phyloP scores from a whole-genome alignment of 2,113 vertebrate species.

The Acanthisitta chloris region DNA sequence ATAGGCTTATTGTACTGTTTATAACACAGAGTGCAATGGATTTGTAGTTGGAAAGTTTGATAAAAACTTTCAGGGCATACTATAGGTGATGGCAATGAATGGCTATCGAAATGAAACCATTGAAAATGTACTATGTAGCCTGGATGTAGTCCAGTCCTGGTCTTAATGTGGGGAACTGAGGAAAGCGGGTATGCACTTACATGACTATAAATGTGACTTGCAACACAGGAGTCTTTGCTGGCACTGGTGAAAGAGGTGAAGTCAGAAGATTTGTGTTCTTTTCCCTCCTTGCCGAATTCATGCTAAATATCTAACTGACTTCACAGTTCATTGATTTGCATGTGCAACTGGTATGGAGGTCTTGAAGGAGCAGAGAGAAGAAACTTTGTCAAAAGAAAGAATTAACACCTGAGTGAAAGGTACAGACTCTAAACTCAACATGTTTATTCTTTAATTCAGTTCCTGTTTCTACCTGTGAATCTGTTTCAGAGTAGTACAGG shows the following conservation, averaged over 20 bases:
- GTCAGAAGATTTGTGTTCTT: background rate
- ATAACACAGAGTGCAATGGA: background rate
- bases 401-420: background rate
- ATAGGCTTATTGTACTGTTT: background rate
- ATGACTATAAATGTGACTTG: rapidly evolving
- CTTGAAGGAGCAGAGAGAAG: background rate
- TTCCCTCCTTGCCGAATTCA: background rate
- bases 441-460: background rate
- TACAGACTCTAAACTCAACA: background rate
- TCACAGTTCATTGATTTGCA: background rate
- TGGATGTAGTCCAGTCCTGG: background rate
- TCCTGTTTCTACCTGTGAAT: background rate
- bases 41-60: background rate
- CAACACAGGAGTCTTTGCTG: background rate
- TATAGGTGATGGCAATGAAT: background rate
- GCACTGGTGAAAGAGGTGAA: background rate
- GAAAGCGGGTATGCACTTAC: background rate
- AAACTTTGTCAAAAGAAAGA: background rate
- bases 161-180: background rate
- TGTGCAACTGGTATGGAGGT: background rate
- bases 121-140: background rate
- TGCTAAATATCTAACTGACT: background rate
- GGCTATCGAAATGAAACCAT: background rate
- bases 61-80: background rate
- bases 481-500: background rate